Base-by-base conservation (phyloP, 2,113 vertebrate species). In the Tragelaphus strepsiceros region DNA sequence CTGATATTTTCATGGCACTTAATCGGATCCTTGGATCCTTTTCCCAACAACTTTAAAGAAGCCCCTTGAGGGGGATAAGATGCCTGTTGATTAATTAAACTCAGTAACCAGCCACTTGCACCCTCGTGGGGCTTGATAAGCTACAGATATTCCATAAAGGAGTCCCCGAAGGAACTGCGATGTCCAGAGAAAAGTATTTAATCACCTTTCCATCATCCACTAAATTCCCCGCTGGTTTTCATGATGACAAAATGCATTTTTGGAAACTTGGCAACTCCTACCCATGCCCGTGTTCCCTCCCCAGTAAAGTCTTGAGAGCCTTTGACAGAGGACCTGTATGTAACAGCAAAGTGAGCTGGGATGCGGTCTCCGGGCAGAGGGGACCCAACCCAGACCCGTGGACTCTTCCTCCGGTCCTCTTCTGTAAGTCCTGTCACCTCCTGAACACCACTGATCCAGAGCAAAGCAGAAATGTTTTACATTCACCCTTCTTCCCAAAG, bases 61-160 rank as follows among this genome's bases (percentile, higher is more conserved):
- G 94, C 54, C 91, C 87, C 91, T 90, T n/a, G 1, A 32, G 54
- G 77, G 53, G 71, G 71, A 86, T 92, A 62, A 35, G 89, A 58
- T 22, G 87, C 22, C 61, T 90, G 56, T 51, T 80, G 86, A 93
- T 92, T 94, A 83, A 89, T 92, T 83, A 86, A 97, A 53, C 88
- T 58, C 59, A 6, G 43, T 53, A 39, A 95, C 32, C 21, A 77
- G 88, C 74, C 88, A n/a, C 82, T 61, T 74, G 51, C 54, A 51
- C n/a, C 86, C 88, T 87, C 78, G 39, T 26, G 93, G 86, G 89
- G 24, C 83, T 83, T 58, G 17, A 17, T 64, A 71, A 43, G 61
- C 46, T 11, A 2, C 90, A 92, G 85, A 39, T 51, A 43, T 9
- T 58, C 59, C 53, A 30, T 16, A n/a, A 43, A 95, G 59, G 35